These are phyloP conservation scores for Cheilosia grossa DNA, from an alignment of 2,888 invertebrate species.

Conservation along the genomic window DNA sequence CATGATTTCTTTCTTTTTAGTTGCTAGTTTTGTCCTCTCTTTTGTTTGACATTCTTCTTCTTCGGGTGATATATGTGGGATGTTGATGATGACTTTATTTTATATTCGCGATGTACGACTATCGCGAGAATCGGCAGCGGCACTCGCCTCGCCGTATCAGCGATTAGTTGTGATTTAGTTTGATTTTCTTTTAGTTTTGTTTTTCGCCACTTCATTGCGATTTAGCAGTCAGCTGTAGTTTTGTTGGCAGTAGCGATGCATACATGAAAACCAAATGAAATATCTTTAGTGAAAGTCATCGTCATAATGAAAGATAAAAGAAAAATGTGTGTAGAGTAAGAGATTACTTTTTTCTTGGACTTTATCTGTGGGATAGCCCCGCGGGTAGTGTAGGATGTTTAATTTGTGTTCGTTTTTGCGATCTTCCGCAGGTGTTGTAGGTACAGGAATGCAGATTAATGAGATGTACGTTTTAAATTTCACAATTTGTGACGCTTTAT, in stretches of 20 bases:
- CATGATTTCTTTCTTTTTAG: slow-evolving; percentile 42
- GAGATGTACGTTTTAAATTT: slow-evolving; percentile 4
- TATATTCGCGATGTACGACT: slow-evolving; percentile 18
- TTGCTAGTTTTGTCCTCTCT: slow-evolving; percentile 1
- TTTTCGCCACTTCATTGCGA: slow-evolving; percentile 4
- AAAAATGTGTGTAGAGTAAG: background rate
- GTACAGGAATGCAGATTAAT: background rate
- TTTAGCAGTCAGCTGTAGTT: slow-evolving; percentile 35
- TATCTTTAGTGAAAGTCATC: slow-evolving; percentile 71
- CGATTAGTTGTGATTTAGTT: slow-evolving; percentile 16
- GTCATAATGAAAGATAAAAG: slow-evolving; percentile 32
- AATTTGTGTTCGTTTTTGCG: background rate
- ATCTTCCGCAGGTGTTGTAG: background rate
- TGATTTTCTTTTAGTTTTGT: slow-evolving; percentile 1
- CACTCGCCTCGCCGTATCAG: background rate
- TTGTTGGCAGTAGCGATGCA: background rate
- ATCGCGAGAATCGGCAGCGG: background rate
- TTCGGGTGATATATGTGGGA: slow-evolving; percentile 11
- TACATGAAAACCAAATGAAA: slow-evolving; percentile 39
- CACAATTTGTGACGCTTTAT: slow-evolving; percentile 5
- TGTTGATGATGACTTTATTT: slow-evolving; percentile 40
- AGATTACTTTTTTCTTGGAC: slow-evolving; percentile 4
- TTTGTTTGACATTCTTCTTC: slow-evolving; percentile 12
- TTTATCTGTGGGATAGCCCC: slow-evolving; percentile 20
- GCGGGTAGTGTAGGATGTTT: background rate